Evolutionary conservation across 1,140 invertebrate genomes (phyloP), one percentile per base, ranked within the genome.

Genomic region (Temnothorax longispinosus): DNA sequence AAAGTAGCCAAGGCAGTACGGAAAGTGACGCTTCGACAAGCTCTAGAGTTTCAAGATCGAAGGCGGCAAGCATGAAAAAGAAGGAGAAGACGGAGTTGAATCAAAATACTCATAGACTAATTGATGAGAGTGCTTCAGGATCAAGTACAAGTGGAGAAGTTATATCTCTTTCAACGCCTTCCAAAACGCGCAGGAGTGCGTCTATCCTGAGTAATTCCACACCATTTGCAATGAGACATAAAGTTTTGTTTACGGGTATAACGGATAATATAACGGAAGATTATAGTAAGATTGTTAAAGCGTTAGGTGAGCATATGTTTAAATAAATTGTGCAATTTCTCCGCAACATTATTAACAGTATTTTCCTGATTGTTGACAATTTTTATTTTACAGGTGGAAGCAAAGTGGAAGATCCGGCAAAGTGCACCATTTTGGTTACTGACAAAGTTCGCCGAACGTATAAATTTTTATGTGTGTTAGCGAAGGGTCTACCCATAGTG

Each of bases 401-500:
- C 15, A 92, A 95, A 84, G 94, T 94, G 0, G 91, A 95, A 15
- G 89, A 94, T 47, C 88, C 93, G 13, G 41, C 86, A 8, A 91
- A 94, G 10, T 96, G 95, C 69, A 91, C 93, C 15, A 87, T 96
- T 35, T 81, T 96, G 5, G 94, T 96, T 4, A 96, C 96, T 15
- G 96, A 96, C 47, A 96, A 96, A 92, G 91, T 96, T 38, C 93
- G 94, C 65, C 93, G 96, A 82, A 96, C 96, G 11, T 91, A 94
- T 2, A 96, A 96, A 92, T 96, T 96, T 82, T 88, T 96, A 10
- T 96, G 95, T 27, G 93, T 94, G 4, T 67, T 96, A 11, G 94
- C 94, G 0, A 87, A 78, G 52, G 94, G 95, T 35, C 90, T 93
- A 32, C 95, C 95, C 1, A 96, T 96, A 85, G 94, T 96, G 1